Percentiles rank a stretch among this genome's conserved stretches.
phyloP scores from a whole-genome alignment of 2,113 vertebrate genomes.

The Rhinogobius similis region DNA sequence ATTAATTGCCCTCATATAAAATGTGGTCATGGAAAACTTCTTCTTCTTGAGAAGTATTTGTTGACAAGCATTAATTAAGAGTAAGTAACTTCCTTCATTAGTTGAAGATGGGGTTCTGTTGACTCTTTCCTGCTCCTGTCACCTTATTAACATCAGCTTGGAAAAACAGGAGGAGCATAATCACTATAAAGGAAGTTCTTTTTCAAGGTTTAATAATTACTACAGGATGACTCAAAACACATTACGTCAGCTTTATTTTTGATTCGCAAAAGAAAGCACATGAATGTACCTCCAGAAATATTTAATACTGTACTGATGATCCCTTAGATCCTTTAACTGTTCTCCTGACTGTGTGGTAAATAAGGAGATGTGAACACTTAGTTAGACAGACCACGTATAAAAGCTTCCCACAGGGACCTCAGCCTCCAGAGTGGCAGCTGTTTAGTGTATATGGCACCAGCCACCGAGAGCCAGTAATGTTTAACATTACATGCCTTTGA shows the following conservation, averaged over 20 bases:
- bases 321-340: conserved; percentile 22
- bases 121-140: background rate
- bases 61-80: too few species aligned
- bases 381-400: conserved; percentile 35
- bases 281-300: background rate
- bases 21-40: background rate
- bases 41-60: too few species aligned
- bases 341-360: conserved; percentile 31
- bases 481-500: conserved; percentile 10
- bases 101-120: too few species aligned
- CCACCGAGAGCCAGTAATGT: conserved; percentile 20
- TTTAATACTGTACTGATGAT: background rate
- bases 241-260: background rate
- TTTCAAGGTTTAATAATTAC: conserved; percentile 7
- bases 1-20: background rate
- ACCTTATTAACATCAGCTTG: background rate
- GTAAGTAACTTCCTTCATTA: background rate
- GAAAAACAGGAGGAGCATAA: background rate
- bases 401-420: conserved; percentile 33
- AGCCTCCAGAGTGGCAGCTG: conserved; percentile 33
- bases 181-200: conserved; percentile 16
- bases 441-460: background rate
- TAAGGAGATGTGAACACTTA: conserved; percentile 17
- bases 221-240: background rate
- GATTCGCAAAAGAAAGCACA: conserved; percentile 1